Base-by-base conservation (phyloP, 2,113 vertebrate genomes). In the Nibea albiflora region DNA sequence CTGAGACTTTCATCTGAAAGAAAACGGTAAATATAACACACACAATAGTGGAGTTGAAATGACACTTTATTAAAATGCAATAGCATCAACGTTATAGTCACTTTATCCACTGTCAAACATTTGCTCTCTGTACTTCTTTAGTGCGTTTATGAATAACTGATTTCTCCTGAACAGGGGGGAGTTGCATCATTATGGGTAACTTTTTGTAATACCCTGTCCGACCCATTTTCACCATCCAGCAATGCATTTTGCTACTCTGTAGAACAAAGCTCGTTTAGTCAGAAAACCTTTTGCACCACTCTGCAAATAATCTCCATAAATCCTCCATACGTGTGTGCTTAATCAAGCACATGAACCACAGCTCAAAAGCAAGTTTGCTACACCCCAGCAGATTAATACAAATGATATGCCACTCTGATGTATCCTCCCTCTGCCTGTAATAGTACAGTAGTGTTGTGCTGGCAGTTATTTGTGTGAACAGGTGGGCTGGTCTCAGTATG, bases 121-220 rank as follows among this genome's bases (percentile, higher is more conserved):
- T 72, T 69, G 47, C 50, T 61, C 20, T 73, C 24, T 46, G 35
- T 63, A 16, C 44, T 47, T 54, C 39, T 73, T 78, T 35, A 39
- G 39, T 70, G 16, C 42, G 54, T 15, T 63, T 58, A 57, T 65
- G 81, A 81, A 71, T 84, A 72, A 76, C n/a, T 60, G 87, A 87
- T 93, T 94, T 92, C 90, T 91, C 74, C 54, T 76, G 58, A 87
- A 92, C 79, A 78, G 77, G 83, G 86, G 80, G 80, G 83, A 90
- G 93, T 95, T 95, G 91, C 93, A 93, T 94, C 92, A 94, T 88
- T 87, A 75, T 88, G 60, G 42, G 24, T 67, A 14, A 61, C 12
- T 81, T 88, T 89, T 80, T 85, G 73, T 20, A 73, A 83, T 72
- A 53, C 54, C 65, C 11, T 20, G 9, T 35, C 64, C 28, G 46